phyloP scores from a whole-genome alignment of 2,797 vertebrate species.

The Anolis apletophallus region DNA sequence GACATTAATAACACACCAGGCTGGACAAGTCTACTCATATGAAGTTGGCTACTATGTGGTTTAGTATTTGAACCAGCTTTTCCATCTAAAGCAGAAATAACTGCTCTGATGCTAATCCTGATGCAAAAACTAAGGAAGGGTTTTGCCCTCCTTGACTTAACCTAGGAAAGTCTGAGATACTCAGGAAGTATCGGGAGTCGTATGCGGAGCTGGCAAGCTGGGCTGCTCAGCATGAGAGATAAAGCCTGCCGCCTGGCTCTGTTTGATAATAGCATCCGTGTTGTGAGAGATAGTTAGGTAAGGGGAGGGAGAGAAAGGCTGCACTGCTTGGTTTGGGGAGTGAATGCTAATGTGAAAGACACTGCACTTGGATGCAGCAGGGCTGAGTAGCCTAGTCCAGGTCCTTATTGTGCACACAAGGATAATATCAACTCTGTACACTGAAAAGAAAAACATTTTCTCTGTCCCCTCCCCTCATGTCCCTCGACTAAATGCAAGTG shows the following conservation, averaged over 20 bases:
- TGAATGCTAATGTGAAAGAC: background rate
- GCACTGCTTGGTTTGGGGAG: slow-evolving; percentile 5
- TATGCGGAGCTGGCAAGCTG: slow-evolving; percentile 9
- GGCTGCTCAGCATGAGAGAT: slow-evolving; percentile 29
- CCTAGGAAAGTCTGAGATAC: background rate
- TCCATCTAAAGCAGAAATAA: background rate
- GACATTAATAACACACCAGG: background rate
- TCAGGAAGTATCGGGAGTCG: background rate
- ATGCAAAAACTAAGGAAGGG: background rate
- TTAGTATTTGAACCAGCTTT: background rate
- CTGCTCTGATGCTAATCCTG: background rate
- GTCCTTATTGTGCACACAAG: background rate
- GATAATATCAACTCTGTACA: background rate
- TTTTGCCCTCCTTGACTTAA: background rate
- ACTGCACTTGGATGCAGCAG: background rate
- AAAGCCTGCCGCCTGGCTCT: slow-evolving; percentile 32
- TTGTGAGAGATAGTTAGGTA: slow-evolving; percentile 16
- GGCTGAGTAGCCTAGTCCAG: background rate
- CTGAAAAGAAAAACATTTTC: background rate
- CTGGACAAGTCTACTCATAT: background rate
- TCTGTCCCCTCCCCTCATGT: background rate
- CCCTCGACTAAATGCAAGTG: background rate
- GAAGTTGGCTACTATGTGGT: background rate
- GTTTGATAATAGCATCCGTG: slow-evolving; percentile 33
- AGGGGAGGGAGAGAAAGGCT: background rate